Base-by-base conservation (phyloP, 1,140 invertebrate species). In the Pararge aegeria region DNA sequence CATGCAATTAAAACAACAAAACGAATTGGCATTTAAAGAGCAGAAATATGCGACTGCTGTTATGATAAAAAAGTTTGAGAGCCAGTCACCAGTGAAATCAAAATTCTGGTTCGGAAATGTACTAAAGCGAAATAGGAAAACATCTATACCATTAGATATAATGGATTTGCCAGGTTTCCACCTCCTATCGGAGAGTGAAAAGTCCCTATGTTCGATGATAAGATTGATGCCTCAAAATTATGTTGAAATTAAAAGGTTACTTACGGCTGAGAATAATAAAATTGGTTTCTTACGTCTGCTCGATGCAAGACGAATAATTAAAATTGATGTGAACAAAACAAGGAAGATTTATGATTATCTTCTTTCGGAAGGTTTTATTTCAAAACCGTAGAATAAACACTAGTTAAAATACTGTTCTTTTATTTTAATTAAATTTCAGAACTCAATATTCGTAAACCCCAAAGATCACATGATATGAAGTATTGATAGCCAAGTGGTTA, bases 261-360 rank as follows among this genome's bases (percentile, higher is more conserved):
- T 98, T 5, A 92, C 96, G 18, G 78, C 90, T 1, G 96, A 97
- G 75, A 95, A 95, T 82, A 91, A 93, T 55, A 95, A 95, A 71
- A 90, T 92, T 50, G 95, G 94, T 1, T 91, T 89, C 65, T 82
- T 98, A 6, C 92, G 93, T 59, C 88, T 98, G 18, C 93, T 95
- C 15, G 95, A 96, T 78, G 97, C 97, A 0, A 90, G 97, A 42
- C 91, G 92, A 24, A 89, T 97, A 5, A 92, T 98, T 9, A 98
- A 97, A 87, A 98, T 98, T 61, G 97, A 98, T 92, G 97, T 98
- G 0, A 98, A 98, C 86, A 98, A 98, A 89, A 98, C 96, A 1
- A 92, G 96, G 54, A 96, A 96, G 82, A 93, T 98, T 40, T 97
- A 95, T 90, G 96, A 98, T 85, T 95, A 95, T 84, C 90, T 98